Evolutionary conservation across 2,888 invertebrate species (phyloP).

Genomic region (Steinernema carpocapsae): DNA sequence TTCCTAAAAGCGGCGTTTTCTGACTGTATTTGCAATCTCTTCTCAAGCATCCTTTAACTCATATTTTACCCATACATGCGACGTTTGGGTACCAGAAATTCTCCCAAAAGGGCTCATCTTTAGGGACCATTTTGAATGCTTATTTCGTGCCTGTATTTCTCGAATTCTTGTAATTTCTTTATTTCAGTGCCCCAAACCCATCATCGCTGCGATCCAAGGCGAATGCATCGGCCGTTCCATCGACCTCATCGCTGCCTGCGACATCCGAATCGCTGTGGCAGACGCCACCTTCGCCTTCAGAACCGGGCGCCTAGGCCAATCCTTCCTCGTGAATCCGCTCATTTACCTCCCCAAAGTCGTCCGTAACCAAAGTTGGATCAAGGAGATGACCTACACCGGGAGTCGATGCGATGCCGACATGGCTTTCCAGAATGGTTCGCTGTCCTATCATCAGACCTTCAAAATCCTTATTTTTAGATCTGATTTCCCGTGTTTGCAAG

Average conservation of each 20-base stretch:
- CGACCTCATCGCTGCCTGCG: slow-evolving; percentile 84
- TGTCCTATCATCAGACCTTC: not conserved
- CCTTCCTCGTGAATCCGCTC: not conserved
- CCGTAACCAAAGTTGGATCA: not conserved
- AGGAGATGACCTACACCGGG: slow-evolving; percentile 10
- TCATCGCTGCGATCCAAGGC: slow-evolving; percentile 83
- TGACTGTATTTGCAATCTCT: too few species aligned
- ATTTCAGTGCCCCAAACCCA: slow-evolving; percentile 81
- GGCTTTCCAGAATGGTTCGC: not conserved
- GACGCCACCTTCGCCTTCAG: slow-evolving; percentile 86
- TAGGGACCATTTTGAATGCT: too few species aligned
- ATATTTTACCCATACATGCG: too few species aligned
- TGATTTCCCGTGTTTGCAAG: not conserved
- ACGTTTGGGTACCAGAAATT: too few species aligned
- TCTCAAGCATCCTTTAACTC: too few species aligned
- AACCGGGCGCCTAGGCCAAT: not conserved
- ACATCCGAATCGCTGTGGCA: slow-evolving; percentile 85
- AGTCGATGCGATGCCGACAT: not conserved
- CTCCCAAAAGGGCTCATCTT: too few species aligned
- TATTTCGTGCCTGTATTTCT: too few species aligned
- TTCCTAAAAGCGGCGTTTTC: too few species aligned
- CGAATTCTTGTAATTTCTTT: too few species aligned
- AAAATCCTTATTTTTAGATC: not conserved
- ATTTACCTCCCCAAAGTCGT: not conserved
- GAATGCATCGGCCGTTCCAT: slow-evolving; percentile 89